A percentile compares a stretch with the other conserved stretches of the same genome.
Conservation (phyloP, 2,888 invertebrate genomes). For the Nomada fabriciana region DNA sequence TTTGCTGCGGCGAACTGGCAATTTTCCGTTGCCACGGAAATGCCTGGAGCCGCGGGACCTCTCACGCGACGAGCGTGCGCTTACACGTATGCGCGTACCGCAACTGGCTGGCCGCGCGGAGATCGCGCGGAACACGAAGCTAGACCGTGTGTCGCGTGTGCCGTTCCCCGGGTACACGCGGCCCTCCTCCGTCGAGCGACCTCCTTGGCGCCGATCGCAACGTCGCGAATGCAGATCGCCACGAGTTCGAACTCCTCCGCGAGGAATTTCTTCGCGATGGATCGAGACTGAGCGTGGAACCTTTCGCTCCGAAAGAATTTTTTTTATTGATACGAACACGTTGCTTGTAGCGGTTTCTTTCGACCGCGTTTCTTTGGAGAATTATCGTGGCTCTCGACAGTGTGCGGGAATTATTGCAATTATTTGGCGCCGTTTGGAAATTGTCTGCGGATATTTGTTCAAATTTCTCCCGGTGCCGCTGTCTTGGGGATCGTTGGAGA, state of each 20-base stretch:
- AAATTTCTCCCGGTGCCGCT: too few relatives aligned
- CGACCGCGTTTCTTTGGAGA: too few relatives aligned
- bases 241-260: neutral
- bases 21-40: slow-evolving; percentile 51
- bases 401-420: too few relatives aligned
- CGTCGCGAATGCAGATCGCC: slow-evolving; percentile 14
- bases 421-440: too few relatives aligned
- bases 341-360: too few relatives aligned
- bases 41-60: slow-evolving; percentile 33
- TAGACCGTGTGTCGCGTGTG: slow-evolving; percentile 71
- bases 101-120: slow-evolving; percentile 62
- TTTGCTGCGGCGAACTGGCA: slow-evolving; percentile 36
- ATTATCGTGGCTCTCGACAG: too few relatives aligned
- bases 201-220: slow-evolving; percentile 26
- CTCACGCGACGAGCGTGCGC: slow-evolving; percentile 61
- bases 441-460: too few relatives aligned
- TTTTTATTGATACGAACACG: too few relatives aligned
- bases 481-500: too few relatives aligned
- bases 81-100: slow-evolving; percentile 71
- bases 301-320: too few relatives aligned
- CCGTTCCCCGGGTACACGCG: slow-evolving; percentile 63
- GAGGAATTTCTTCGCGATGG: neutral
- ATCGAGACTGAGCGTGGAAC: neutral
- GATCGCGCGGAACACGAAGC: slow-evolving; percentile 53
- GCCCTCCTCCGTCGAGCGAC: slow-evolving; percentile 48